Evolutionary conservation across 2,888 invertebrate genomes (phyloP).

Genomic region (Sepiola atlantica): DNA sequence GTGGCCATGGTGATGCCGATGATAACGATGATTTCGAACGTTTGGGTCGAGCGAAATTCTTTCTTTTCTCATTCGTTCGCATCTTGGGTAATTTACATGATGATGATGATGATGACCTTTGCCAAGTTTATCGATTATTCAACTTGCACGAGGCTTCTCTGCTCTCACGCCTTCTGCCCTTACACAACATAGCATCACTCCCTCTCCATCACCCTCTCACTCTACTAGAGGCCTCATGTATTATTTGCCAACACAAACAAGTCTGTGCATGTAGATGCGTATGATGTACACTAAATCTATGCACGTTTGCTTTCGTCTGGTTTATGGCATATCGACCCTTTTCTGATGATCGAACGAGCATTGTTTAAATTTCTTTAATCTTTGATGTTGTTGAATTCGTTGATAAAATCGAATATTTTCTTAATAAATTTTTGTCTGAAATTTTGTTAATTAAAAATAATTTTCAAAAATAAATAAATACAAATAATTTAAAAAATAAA

Average conservation of each 20-base stretch:
- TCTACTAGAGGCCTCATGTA: not conserved
- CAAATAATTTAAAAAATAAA: no score
- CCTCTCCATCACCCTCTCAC: not conserved
- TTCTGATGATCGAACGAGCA: no score
- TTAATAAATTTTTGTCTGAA: no score
- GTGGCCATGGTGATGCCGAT: not conserved
- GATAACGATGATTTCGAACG: not conserved
- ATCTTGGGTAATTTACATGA: not conserved
- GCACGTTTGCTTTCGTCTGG: not conserved
- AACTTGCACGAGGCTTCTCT: not conserved
- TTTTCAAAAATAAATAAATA: no score
- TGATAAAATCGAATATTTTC: no score
- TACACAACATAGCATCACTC: no score
- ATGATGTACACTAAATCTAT: not conserved
- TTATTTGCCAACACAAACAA: not conserved
- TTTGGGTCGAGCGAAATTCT: not conserved
- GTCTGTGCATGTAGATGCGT: not conserved
- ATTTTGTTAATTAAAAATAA: no score
- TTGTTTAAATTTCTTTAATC: no score
- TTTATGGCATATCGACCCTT: no score
- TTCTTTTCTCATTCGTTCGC: constrained; percentile 2
- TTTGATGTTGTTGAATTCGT: no score
- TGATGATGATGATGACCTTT: not conserved
- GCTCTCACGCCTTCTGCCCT: not conserved
- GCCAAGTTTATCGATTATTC: not conserved